Percentiles rank a stretch among this genome's conserved stretches.
These are phyloP conservation scores for Temnothorax nylanderi DNA, from an alignment of 1,140 invertebrate species.

Conservation along the genomic window DNA sequence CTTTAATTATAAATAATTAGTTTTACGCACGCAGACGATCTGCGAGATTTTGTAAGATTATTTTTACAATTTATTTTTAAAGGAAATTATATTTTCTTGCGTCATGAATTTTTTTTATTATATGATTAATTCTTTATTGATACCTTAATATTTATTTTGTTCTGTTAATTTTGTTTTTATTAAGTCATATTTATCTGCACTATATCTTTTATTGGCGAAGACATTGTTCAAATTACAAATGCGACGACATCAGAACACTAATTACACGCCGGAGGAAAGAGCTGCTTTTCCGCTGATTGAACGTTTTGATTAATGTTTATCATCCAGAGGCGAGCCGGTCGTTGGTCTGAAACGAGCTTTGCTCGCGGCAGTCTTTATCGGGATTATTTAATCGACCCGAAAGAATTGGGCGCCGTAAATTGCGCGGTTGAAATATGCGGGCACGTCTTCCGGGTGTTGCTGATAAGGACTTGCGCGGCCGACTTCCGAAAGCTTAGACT, in stretches of 20 bases:
- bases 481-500: background rate
- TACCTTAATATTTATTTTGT: background rate
- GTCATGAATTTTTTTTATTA: background rate
- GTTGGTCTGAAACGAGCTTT: background rate
- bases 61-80: background rate
- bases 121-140: background rate
- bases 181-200: background rate
- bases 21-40: background rate
- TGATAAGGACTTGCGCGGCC: background rate
- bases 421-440: background rate
- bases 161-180: background rate
- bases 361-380: background rate
- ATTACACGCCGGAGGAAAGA: background rate
- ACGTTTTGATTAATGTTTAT: constrained; percentile 17
- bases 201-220: background rate
- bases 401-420: background rate
- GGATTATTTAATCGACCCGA: background rate
- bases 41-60: background rate
- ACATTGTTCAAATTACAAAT: background rate
- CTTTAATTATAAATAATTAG: background rate
- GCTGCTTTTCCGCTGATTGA: background rate
- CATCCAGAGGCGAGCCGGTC: background rate
- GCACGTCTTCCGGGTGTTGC: background rate
- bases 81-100: background rate
- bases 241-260: background rate